Conservation (phyloP, 1,140 invertebrate genomes). For the Pantala flavescens region DNA sequence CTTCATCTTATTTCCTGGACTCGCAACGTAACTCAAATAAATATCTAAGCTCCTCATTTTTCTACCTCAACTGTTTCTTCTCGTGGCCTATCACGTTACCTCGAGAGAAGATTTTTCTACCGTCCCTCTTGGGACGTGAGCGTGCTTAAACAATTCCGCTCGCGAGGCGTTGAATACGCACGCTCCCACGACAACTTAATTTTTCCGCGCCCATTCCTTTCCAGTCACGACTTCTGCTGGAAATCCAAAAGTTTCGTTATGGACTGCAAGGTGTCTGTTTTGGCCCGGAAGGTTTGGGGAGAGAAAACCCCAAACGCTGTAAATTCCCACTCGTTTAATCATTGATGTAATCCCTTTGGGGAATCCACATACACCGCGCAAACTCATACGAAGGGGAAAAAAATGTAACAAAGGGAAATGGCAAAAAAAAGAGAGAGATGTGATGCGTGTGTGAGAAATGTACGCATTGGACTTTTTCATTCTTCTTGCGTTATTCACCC, state of each 20-base stretch:
- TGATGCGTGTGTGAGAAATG: neutral
- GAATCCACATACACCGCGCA: neutral
- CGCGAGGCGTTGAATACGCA: too few relatives aligned
- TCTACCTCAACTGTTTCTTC: too few relatives aligned
- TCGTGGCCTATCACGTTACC: too few relatives aligned
- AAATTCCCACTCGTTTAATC: neutral
- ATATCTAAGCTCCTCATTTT: too few relatives aligned
- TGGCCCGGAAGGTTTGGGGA: neutral
- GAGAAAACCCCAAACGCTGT: neutral
- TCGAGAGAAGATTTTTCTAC: too few relatives aligned
- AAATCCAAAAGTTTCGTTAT: neutral
- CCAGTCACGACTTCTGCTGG: neutral
- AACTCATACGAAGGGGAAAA: neutral
- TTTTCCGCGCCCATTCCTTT: neutral
- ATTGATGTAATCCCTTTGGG: slow-evolving; percentile 1
- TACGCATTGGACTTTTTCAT: neutral
- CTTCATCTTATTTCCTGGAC: too few relatives aligned
- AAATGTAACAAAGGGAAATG: neutral
- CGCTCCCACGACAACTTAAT: too few relatives aligned
- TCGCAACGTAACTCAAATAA: too few relatives aligned
- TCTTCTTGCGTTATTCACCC: neutral
- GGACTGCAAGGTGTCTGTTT: neutral
- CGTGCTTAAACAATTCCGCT: too few relatives aligned
- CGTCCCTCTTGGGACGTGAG: too few relatives aligned
- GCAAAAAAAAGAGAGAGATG: neutral